Base-by-base conservation (phyloP, 2,113 vertebrate genomes). In the Ibidorhyncha struthersii region DNA sequence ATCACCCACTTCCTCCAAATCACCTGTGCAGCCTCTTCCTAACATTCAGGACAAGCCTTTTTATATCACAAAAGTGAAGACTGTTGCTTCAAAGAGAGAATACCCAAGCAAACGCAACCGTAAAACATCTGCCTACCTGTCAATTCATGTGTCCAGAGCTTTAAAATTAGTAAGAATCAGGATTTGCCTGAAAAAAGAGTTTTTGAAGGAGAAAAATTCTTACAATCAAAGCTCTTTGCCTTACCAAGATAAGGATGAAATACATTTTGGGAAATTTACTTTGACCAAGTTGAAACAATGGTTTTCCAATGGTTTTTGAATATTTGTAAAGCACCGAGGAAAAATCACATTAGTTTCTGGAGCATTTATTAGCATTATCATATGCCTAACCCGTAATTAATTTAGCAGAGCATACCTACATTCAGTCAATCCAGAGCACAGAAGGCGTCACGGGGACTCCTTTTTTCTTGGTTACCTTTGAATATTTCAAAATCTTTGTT, bases 1-100 rank as follows among this genome's bases (percentile, higher is more conserved):
- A 23, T 5, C 32, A 4, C 10, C 32, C 14, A 2, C 8, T 15
- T 32, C 63, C 65, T 45, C 1, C 0, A 47, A 65, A 59, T 69
- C 83, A 63, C 52, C 30, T 3, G 18, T 6, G 4, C 34, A 32
- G 10, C 20, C 17, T 59, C 61, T 30, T 38, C 29, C 29, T 40
- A 10, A 14, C 0, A 0, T 1, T 3, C 43, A 61, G 14, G 12
- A n/a, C 29, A 27, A 1, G n/a, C 5, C 11, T 56, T 73, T 73
- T 32, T 6, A 16, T 5, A 50, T 8, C 8, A 29, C 18, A 45
- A 45, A 69, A 23, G 6, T 13, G 52, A 38, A 40, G 36, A 61
- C 0, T 22, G 30, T 18, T 13, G 15, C 9, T 76, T 74, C 47
- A 59, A 53, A 66, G 56, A 36, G 47, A 62, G 70, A 76, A 43